Conservation (phyloP, 2,113 vertebrate genomes). For the Amphilophus citrinellus region DNA sequence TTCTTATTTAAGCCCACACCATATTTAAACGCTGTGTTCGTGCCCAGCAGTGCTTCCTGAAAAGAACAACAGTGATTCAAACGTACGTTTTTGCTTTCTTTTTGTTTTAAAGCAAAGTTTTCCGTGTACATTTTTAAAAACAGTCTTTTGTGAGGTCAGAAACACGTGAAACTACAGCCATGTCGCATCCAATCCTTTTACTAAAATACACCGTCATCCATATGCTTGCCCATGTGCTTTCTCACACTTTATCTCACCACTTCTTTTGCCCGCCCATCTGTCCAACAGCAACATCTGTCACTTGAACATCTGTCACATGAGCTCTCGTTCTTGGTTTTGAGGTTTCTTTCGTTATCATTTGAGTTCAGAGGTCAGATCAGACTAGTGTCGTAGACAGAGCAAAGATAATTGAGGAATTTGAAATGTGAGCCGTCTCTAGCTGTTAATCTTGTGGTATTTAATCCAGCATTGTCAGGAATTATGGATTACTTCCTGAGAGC, state of each 20-base stretch:
- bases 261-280: constrained; percentile 22
- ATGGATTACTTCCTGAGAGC: constrained; percentile 60
- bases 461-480: constrained; percentile 56
- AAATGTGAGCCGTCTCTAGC: constrained; percentile 50
- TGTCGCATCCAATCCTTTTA: constrained; percentile 19
- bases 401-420: constrained; percentile 39
- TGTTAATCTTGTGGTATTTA: constrained; percentile 54
- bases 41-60: neutral
- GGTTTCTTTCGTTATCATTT: constrained; percentile 38
- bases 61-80: neutral
- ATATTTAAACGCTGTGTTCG: neutral
- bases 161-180: neutral
- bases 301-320: constrained; percentile 46
- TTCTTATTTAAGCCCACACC: neutral
- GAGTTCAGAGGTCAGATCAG: constrained; percentile 14
- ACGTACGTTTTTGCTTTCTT: neutral
- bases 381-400: neutral
- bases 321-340: neutral
- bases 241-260: constrained; percentile 2
- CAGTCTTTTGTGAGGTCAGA: neutral
- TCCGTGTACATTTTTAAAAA: too few relatives aligned
- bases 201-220: constrained; percentile 35
- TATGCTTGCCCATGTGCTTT: constrained; percentile 36
- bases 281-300: constrained; percentile 54
- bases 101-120: neutral